A percentile compares a stretch with the other conserved stretches of the same genome.
phyloP scores from a whole-genome alignment of 2,113 vertebrate genomes.

The Saimiri boliviensis region DNA sequence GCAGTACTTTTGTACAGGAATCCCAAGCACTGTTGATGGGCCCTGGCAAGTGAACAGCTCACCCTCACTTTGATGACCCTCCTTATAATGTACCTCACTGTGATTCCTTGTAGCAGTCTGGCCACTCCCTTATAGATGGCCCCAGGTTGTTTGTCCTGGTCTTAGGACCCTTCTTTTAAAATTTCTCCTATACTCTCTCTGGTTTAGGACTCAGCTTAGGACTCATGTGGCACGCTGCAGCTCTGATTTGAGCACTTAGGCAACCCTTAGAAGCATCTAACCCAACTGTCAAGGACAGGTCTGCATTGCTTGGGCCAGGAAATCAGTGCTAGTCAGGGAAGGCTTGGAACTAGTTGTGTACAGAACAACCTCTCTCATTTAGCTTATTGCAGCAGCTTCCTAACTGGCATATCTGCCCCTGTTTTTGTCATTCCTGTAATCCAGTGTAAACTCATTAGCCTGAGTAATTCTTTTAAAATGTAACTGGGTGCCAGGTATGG shows the following conservation, averaged over 20 bases:
- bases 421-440: neutral
- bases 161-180: neutral
- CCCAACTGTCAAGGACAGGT: neutral
- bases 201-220: neutral
- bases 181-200: neutral
- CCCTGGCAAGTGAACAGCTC: neutral
- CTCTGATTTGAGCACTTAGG: neutral
- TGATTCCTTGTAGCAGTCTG: neutral
- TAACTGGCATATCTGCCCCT: neutral
- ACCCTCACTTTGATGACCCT: neutral
- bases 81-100: neutral
- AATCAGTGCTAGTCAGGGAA: neutral
- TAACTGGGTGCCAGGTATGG: neutral
- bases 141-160: neutral
- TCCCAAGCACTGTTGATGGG: neutral
- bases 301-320: neutral
- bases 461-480: constrained; percentile 13
- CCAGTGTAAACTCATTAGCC: neutral
- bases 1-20: neutral
- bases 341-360: neutral
- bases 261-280: neutral
- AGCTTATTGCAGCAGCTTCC: neutral
- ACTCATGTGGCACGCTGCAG: neutral
- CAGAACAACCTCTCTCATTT: neutral
- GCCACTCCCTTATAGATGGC: neutral